Conservation (phyloP, 2,113 vertebrate genomes). For the Corvus hawaiiensis region DNA sequence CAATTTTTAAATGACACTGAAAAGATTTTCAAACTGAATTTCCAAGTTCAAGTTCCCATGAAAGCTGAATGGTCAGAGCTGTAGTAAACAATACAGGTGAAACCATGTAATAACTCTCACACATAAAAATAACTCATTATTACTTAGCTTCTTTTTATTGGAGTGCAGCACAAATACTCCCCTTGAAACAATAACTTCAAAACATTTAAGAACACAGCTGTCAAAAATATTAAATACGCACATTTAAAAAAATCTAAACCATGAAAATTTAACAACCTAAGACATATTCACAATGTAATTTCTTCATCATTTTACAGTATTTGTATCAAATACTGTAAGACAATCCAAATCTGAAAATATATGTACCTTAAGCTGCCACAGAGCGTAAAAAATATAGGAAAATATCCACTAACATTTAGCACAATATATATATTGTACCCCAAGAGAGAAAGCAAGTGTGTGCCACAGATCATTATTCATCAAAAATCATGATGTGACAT, state of each 20-base stretch:
- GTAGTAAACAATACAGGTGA: background rate
- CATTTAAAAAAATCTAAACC: background rate
- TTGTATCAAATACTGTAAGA: background rate
- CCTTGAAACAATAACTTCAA: conserved; percentile 27
- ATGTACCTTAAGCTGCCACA: conserved; percentile 5
- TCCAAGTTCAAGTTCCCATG: background rate
- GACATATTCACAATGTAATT: background rate
- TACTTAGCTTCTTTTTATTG: conserved; percentile 49
- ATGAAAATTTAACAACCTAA: background rate
- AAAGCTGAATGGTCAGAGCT: background rate
- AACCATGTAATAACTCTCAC: background rate
- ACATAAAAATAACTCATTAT: background rate
- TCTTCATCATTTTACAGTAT: background rate
- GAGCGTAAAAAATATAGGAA: conserved; percentile 19
- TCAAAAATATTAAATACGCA: conserved; percentile 48
- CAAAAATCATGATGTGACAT: background rate
- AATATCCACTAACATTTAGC: conserved; percentile 49
- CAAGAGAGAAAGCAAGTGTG: conserved; percentile 9
- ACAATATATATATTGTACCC: conserved; percentile 20
- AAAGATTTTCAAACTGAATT: background rate
- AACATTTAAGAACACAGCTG: background rate
- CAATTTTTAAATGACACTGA: background rate
- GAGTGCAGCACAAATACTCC: background rate
- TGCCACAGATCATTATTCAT: background rate
- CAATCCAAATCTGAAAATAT: background rate